Percentiles rank a stretch among this genome's conserved stretches.
These are phyloP conservation scores for Brachyistius frenatus DNA, from an alignment of 2,113 vertebrate species.

Conservation along the genomic window DNA sequence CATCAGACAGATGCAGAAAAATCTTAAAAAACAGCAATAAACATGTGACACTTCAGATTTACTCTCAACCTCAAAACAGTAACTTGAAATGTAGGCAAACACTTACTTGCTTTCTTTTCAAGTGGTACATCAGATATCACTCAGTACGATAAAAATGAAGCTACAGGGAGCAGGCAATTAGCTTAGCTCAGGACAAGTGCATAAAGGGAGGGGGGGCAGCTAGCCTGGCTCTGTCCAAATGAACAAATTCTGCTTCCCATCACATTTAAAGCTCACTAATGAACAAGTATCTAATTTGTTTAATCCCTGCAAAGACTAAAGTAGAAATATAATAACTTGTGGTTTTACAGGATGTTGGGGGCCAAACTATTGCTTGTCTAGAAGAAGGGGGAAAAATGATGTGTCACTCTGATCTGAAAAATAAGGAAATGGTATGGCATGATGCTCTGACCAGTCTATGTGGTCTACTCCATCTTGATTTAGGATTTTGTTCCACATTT, in stretches of 20 bases:
- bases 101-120: neutral
- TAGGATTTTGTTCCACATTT: neutral
- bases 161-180: too few species aligned
- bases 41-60: neutral
- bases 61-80: too few species aligned
- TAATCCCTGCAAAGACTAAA: neutral
- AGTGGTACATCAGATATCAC: neutral
- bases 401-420: constrained; percentile 21
- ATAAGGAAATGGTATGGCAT: constrained; percentile 20
- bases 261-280: neutral
- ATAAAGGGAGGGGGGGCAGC: too few species aligned
- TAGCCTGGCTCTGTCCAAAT: neutral
- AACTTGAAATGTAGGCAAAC: neutral
- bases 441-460: neutral
- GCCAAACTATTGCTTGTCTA: neutral
- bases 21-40: neutral
- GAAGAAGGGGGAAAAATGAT: neutral
- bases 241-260: too few species aligned
- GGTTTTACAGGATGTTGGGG: neutral
- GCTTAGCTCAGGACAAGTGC: too few species aligned
- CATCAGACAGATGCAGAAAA: neutral
- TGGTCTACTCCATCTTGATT: constrained; percentile 14
- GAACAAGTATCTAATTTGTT: neutral
- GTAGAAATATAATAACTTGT: neutral
- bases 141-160: too few species aligned